Conservation (phyloP, 2,888 invertebrate genomes). For the Caenorhabditis imperialis region DNA sequence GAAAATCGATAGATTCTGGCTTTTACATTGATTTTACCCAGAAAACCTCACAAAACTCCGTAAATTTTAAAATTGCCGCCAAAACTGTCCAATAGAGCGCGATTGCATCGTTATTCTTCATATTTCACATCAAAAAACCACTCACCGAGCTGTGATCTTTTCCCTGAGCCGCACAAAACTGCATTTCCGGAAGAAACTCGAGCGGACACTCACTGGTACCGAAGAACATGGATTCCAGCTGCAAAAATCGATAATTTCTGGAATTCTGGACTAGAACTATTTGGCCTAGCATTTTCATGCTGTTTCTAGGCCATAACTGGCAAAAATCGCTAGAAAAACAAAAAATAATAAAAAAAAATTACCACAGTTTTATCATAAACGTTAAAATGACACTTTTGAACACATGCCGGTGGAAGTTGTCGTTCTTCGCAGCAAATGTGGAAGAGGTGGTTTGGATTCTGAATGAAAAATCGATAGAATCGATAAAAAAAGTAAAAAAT, state of each 20-base stretch:
- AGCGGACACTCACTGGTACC: constrained; percentile 71
- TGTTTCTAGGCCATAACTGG: too few species aligned
- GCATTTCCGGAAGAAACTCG: constrained; percentile 73
- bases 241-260: neutral
- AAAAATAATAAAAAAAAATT: too few species aligned
- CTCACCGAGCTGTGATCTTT: constrained; percentile 63
- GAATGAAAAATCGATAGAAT: too few species aligned
- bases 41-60: too few species aligned
- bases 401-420: constrained; percentile 56
- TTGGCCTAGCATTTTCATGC: too few species aligned
- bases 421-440: constrained; percentile 64
- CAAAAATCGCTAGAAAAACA: too few species aligned
- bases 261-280: too few species aligned
- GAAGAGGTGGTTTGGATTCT: constrained; percentile 65
- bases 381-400: constrained; percentile 64
- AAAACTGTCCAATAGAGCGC: too few species aligned
- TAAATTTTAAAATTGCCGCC: neutral
- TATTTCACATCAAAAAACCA: neutral
- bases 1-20: neutral
- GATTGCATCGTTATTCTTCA: too few species aligned
- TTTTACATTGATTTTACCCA: too few species aligned
- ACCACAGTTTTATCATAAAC: constrained; percentile 56
- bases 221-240: constrained; percentile 73
- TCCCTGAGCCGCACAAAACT: constrained; percentile 73
- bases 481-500: too few species aligned